Conservation (phyloP, 2,113 vertebrate species). For the Cyanistes caeruleus region DNA sequence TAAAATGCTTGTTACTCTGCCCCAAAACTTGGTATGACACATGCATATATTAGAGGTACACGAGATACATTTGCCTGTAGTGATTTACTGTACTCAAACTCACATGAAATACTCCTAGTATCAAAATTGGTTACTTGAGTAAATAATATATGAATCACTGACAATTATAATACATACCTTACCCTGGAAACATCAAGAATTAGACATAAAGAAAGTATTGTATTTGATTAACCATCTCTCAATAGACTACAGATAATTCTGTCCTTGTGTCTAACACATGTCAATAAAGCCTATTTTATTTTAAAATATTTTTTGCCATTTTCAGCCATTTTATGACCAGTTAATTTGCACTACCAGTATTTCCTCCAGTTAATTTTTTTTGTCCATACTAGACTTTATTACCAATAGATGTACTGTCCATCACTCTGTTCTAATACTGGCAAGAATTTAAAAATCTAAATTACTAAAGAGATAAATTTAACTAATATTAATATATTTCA, state of each 20-base stretch:
- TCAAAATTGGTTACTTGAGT: not conserved
- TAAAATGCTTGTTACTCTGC: not conserved
- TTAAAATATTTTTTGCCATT: not conserved
- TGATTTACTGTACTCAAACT: not conserved
- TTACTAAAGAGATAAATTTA: not conserved
- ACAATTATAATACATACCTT: not conserved
- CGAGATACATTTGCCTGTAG: not conserved
- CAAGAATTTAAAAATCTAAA: not conserved
- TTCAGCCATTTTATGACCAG: not conserved
- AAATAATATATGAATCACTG: not conserved
- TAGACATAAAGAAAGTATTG: not conserved
- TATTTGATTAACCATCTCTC: not conserved
- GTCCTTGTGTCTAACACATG: not conserved
- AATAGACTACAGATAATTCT: not conserved
- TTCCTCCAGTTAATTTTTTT: not conserved
- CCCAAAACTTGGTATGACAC: not conserved
- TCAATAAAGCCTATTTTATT: not conserved
- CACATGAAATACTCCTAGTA: not conserved
- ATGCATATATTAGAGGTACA: not conserved
- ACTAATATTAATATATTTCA: not conserved
- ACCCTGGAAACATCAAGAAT: not conserved
- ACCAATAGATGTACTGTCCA: not conserved
- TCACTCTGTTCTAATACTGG: not conserved
- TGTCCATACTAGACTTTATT: not conserved
- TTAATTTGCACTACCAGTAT: not conserved